These are phyloP conservation scores for Pongo pygmaeus DNA, from an alignment of 2,113 vertebrate species.

Conservation along the genomic window DNA sequence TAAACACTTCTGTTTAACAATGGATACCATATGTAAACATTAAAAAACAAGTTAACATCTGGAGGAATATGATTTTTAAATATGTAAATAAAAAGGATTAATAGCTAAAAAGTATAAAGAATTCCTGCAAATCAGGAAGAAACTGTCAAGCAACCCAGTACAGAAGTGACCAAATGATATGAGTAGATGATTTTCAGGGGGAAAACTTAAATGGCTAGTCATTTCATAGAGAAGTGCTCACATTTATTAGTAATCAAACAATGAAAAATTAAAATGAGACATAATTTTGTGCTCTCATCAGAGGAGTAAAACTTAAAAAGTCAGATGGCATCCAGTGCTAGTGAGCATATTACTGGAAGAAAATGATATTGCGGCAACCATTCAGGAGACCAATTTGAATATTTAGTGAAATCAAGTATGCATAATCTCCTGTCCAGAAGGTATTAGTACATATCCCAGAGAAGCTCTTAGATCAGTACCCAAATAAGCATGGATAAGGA, in stretches of 20 bases:
- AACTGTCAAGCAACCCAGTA: background rate
- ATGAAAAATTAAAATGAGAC: background rate
- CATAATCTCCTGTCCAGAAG: background rate
- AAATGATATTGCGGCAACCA: background rate
- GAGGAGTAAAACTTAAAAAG: background rate
- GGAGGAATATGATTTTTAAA: background rate
- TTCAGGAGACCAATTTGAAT: background rate
- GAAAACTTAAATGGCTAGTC: background rate
- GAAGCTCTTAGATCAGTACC: background rate
- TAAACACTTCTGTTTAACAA: slow-evolving; percentile 9
- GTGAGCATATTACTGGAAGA: background rate
- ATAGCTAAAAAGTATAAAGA: background rate
- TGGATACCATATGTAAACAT: background rate
- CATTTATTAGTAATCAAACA: background rate
- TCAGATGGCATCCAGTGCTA: background rate
- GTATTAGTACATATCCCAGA: background rate
- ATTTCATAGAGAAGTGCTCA: background rate
- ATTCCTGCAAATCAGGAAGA: background rate
- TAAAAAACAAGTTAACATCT: slow-evolving; percentile 3
- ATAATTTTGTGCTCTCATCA: background rate
- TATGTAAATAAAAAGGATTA: background rate
- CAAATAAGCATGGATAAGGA: background rate
- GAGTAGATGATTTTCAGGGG: background rate
- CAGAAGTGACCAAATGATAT: background rate
- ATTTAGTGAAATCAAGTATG: background rate